These are phyloP conservation scores for Biston betularia DNA, from an alignment of 2,888 invertebrate genomes.

Conservation along the genomic window DNA sequence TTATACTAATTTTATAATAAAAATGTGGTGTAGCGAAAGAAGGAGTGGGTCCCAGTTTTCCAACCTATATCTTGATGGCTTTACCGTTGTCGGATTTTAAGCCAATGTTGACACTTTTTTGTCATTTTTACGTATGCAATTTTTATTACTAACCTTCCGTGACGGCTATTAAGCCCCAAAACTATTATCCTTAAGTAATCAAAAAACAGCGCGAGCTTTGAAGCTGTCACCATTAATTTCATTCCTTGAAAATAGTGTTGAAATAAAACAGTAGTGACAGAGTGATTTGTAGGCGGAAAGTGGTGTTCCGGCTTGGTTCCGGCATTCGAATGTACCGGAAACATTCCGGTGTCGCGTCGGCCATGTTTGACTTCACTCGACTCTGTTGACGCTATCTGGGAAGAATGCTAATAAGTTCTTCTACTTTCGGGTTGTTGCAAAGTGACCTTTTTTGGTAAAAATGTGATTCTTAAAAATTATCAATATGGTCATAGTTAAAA, in stretches of 20 bases:
- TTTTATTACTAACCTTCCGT: too few relatives aligned
- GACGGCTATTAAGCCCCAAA: too few relatives aligned
- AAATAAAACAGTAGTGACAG: constrained; percentile 62
- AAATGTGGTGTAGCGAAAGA: too few relatives aligned
- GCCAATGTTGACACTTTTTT: too few relatives aligned
- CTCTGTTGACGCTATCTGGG: constrained; percentile 58
- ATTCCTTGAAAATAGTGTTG: constrained; percentile 35
- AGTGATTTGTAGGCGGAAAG: constrained; percentile 71
- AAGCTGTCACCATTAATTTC: constrained; percentile 25
- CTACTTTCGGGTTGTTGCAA: constrained; percentile 38
- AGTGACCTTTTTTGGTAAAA: background rate
- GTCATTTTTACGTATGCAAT: too few relatives aligned
- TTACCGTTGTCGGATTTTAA: too few relatives aligned
- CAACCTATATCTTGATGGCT: too few relatives aligned
- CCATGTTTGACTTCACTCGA: constrained; percentile 61
- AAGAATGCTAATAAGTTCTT: constrained; percentile 68
- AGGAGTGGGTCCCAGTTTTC: too few relatives aligned
- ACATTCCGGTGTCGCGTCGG: constrained; percentile 56
- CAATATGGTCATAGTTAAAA: too few relatives aligned
- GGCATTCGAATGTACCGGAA: constrained; percentile 67
- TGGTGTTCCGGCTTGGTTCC: constrained; percentile 66
- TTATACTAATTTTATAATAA: too few relatives aligned
- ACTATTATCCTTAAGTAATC: background rate
- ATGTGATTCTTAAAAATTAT: too few relatives aligned
- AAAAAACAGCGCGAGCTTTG: constrained; percentile 7